Conservation (phyloP, 2,113 vertebrate genomes). For the Apodemus speciosus region DNA sequence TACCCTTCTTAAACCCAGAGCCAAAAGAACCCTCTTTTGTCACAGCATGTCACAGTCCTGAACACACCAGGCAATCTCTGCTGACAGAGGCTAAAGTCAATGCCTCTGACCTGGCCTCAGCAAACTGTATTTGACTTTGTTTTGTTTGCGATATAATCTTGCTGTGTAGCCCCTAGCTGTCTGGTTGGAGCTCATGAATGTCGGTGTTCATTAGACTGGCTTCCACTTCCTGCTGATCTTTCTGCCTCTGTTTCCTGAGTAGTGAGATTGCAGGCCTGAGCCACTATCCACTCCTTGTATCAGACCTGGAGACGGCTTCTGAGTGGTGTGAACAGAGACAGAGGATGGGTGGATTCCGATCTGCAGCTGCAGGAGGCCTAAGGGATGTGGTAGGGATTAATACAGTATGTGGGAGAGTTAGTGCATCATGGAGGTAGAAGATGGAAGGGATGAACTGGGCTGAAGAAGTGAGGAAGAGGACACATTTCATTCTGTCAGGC, state of each 20-base stretch:
- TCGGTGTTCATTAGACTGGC: neutral
- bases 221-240: neutral
- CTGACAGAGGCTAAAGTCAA: neutral
- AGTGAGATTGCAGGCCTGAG: neutral
- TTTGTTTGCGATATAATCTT: neutral
- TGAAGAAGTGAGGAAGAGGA: neutral
- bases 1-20: neutral
- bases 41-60: neutral
- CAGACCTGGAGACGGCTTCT: neutral
- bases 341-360: neutral
- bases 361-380: neutral
- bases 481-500: neutral
- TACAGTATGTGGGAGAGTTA: neutral
- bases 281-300: neutral
- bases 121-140: neutral
- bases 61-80: neutral
- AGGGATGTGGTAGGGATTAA: neutral
- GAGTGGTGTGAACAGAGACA: neutral
- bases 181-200: neutral
- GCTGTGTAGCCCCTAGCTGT: neutral
- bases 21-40: neutral
- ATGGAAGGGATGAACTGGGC: neutral
- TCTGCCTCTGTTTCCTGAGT: neutral
- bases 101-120: neutral
- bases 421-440: neutral